Evolutionary conservation across 2,888 invertebrate genomes (phyloP).

Genomic region (Aphrophora alni): DNA sequence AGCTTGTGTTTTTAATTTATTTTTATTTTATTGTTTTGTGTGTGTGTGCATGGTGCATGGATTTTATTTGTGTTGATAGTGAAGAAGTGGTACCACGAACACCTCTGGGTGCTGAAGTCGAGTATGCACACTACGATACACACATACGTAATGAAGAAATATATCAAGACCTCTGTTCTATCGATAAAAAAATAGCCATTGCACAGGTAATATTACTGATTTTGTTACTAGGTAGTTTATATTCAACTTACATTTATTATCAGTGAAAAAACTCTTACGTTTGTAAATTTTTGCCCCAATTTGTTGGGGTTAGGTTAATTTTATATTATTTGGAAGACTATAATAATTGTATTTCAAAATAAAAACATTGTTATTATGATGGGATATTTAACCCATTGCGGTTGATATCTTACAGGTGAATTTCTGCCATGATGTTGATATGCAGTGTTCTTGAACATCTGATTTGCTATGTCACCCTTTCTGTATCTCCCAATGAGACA

Average conservation of each 20-base stretch:
- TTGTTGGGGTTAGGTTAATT: too few species aligned
- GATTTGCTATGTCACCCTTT: too few species aligned
- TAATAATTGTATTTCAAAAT: too few species aligned
- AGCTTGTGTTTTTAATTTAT: neutral
- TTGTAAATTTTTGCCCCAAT: neutral
- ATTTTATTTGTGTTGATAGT: slow-evolving; percentile 54
- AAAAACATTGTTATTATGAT: too few species aligned
- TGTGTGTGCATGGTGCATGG: slow-evolving; percentile 38
- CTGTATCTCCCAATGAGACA: too few species aligned
- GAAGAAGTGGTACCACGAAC: slow-evolving; percentile 52
- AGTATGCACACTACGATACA: slow-evolving; percentile 72
- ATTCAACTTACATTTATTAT: neutral
- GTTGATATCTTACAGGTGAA: too few species aligned
- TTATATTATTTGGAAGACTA: too few species aligned
- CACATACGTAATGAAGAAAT: slow-evolving; percentile 87
- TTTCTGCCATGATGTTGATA: too few species aligned
- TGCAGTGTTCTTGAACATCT: too few species aligned
- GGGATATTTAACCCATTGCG: too few species aligned
- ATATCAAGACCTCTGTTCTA: slow-evolving; percentile 91
- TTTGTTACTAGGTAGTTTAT: too few species aligned
- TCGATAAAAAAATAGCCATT: slow-evolving; percentile 55
- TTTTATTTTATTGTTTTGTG: neutral
- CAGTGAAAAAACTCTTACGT: neutral
- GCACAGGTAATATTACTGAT: neutral
- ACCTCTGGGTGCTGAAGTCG: slow-evolving; percentile 61